Base-by-base conservation (phyloP, 2,797 vertebrate genomes). In the Podarcis siculus region DNA sequence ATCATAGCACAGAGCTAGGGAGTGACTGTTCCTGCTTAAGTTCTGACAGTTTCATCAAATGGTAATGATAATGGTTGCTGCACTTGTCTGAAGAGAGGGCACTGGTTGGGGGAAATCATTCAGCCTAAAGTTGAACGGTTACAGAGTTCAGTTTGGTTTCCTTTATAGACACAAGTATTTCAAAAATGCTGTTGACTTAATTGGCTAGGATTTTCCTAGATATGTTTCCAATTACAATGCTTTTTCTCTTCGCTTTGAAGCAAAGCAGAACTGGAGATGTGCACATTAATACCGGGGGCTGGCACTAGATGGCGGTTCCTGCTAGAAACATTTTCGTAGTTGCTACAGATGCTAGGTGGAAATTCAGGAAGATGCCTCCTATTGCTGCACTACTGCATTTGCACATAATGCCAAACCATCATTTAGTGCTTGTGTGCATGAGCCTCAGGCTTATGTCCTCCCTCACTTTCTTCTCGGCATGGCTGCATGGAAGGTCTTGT, bases 201-300 rank as follows among this genome's bases (percentile, higher is more conserved):
- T 88, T 87, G 83, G 37, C 66, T 45, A 66, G 87, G 76, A 32
- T 90, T 82, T 77, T 78, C 35, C 64, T 76, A 35, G 78, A 27
- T 82, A 55, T 88, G 92, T 90, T 93, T 94, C 77, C 91, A 94
- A 90, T 93, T 90, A 87, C 17, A 23, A 75, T 17, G 17, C 8
- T 37, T 12, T 58, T 8, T 1, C 15, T 27, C 79, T 12, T 4
- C 13, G 1, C 30, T 25, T 85, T 42, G 77, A 80, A 75, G 73
- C 66, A 32, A 72, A 83, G 10, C 6, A n/a, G 72, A 79, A 39
- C 1, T 17, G 66, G 32, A 1, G 15, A 6, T 39, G n/a, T 19
- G 21, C 9, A 7, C 2, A 30, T 5, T 55, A 30, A n/a, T 71
- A 21, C 71, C 39, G 15, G 39, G 19, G 30, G 12, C 8, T 19